phyloP scores from a whole-genome alignment of 2,888 invertebrate genomes.

The Silvanus unidentatus region DNA sequence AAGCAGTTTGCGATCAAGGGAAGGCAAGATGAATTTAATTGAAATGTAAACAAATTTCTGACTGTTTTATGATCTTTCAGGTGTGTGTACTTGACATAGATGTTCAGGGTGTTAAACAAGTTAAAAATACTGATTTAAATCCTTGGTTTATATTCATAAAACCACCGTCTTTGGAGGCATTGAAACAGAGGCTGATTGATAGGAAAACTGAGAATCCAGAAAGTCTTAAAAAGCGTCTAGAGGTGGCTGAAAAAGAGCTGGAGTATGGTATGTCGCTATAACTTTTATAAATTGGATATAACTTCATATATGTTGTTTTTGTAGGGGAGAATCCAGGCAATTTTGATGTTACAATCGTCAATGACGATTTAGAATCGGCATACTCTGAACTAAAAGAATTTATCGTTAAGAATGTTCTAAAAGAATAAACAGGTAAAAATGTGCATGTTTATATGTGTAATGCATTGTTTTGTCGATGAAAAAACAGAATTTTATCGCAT shows the following conservation, averaged over 20 bases:
- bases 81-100: conserved; percentile 94
- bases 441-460: too few species aligned
- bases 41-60: background rate
- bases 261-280: conserved; percentile 67
- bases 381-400: conserved; percentile 22
- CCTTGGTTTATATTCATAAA: conserved; percentile 85
- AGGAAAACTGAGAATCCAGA: conserved; percentile 91
- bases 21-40: conserved; percentile 41
- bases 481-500: too few species aligned
- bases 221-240: conserved; percentile 69
- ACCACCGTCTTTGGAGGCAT: conserved; percentile 78
- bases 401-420: conserved; percentile 9
- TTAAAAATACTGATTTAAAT: conserved; percentile 67
- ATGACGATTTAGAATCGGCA: conserved; percentile 67
- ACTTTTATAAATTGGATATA: background rate
- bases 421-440: background rate
- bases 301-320: conserved; percentile 8
- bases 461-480: too few species aligned
- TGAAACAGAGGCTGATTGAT: conserved; percentile 66
- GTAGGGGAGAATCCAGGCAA: conserved; percentile 57
- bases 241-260: conserved; percentile 74
- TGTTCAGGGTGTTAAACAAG: conserved; percentile 86
- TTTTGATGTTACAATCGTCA: conserved; percentile 77
- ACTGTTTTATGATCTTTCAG: conserved; percentile 11
- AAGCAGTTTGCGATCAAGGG: conserved; percentile 70